These are phyloP conservation scores for Heliconius hortense DNA, from an alignment of 2,888 invertebrate species.

Conservation along the genomic window DNA sequence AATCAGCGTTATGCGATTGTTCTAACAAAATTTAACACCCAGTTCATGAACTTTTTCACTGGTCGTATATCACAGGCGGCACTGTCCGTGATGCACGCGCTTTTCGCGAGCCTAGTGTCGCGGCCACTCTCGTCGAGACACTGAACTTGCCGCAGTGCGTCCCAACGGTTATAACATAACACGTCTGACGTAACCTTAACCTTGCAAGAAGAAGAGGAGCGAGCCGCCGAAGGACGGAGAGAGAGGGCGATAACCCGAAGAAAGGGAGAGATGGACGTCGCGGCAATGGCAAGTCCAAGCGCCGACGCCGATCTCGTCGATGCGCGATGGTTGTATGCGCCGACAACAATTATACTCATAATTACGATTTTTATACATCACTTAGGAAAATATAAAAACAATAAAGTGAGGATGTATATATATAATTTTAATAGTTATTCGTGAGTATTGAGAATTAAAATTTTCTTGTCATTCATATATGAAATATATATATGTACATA, in stretches of 20 bases:
- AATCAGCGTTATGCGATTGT: conserved; percentile 68
- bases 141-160: conserved; percentile 80
- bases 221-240: conserved; percentile 80
- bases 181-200: conserved; percentile 83
- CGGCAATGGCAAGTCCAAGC: conserved; percentile 43
- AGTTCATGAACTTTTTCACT: conserved; percentile 80
- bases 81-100: conserved; percentile 70
- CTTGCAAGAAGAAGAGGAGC: conserved; percentile 83
- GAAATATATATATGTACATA: neutral
- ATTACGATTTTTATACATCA: conserved; percentile 36
- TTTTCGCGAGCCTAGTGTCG: conserved; percentile 74
- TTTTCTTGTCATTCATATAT: neutral
- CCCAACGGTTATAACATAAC: conserved; percentile 83
- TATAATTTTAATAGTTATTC: neutral
- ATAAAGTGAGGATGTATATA: neutral
- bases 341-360: conserved; percentile 28
- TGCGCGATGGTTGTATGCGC: conserved; percentile 31
- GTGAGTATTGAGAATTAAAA: neutral
- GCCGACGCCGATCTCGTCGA: conserved; percentile 37
- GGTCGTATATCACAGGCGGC: conserved; percentile 78
- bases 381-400: neutral
- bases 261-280: conserved; percentile 73
- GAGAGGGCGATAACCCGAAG: conserved; percentile 78
- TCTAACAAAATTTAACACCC: conserved; percentile 78
- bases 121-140: conserved; percentile 81